A percentile compares a stretch with the other conserved stretches of the same genome.
phyloP scores from a whole-genome alignment of 2,797 vertebrate genomes.

The Cetoscarus ocellatus region DNA sequence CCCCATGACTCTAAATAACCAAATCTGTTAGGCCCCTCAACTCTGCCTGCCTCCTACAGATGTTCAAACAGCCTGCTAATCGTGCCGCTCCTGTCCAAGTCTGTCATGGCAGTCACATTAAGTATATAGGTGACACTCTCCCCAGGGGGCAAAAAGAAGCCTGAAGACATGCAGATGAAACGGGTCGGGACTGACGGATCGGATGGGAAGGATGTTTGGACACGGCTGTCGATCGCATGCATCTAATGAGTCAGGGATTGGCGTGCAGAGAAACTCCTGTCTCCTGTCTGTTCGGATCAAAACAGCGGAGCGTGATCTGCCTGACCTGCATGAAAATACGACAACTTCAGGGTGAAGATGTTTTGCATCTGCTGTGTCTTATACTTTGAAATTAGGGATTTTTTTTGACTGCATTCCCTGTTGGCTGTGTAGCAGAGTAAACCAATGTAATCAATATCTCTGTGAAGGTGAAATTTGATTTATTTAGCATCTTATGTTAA shows the following conservation, averaged over 20 bases:
- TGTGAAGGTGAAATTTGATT: constrained; percentile 34
- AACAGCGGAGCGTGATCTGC: constrained; percentile 23
- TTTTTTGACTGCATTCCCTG: constrained; percentile 26
- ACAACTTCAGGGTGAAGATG: constrained; percentile 28
- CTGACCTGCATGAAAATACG: constrained; percentile 56
- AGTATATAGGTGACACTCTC: constrained; percentile 46
- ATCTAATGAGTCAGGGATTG: constrained; percentile 46
- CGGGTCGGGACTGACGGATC: constrained; percentile 41
- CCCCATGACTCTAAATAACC: constrained; percentile 52
- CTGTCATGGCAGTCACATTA: constrained; percentile 41
- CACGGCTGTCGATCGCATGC: constrained; percentile 30
- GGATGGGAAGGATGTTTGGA: constrained; percentile 48
- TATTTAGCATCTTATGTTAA: constrained; percentile 40
- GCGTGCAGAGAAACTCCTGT: constrained; percentile 35
- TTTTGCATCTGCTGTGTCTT: constrained; percentile 43
- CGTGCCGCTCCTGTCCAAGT: constrained; percentile 25
- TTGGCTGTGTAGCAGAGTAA: constrained; percentile 24
- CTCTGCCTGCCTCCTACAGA: constrained; percentile 37
- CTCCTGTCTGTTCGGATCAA: constrained; percentile 60
- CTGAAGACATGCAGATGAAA: constrained; percentile 57
- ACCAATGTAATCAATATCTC: constrained; percentile 19
- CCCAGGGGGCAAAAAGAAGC: constrained; percentile 12
- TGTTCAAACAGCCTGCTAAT: constrained; percentile 41
- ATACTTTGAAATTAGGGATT: constrained; percentile 46
- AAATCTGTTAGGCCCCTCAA: constrained; percentile 45